Evolutionary conservation across 2,113 vertebrate species (phyloP).

Genomic region (Psammodynastes pulverulentus): DNA sequence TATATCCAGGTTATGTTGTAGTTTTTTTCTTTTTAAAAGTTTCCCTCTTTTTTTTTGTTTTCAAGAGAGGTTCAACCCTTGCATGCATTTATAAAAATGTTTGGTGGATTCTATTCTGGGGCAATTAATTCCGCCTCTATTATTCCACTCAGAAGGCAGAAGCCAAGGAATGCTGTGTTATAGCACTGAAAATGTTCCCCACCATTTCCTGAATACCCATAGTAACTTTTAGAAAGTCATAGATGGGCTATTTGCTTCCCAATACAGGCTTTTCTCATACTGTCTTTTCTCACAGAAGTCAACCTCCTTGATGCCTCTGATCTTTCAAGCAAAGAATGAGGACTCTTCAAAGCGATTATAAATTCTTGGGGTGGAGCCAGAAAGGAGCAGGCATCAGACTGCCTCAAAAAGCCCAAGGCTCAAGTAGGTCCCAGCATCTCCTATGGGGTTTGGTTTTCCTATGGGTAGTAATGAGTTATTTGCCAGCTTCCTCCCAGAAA

Average conservation of each 20-base stretch:
- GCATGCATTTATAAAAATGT: not conserved
- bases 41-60: not conserved
- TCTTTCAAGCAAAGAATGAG: not conserved
- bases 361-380: not conserved
- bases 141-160: not conserved
- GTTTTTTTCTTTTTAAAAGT: not conserved
- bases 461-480: not conserved
- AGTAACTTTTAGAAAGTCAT: not conserved
- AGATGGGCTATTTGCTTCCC: too few species aligned
- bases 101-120: not conserved
- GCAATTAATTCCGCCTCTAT: not conserved
- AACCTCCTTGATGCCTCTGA: not conserved
- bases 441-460: not conserved
- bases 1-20: not conserved
- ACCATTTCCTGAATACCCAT: too few species aligned
- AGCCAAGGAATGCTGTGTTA: not conserved
- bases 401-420: not conserved
- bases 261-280: too few species aligned
- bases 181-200: not conserved
- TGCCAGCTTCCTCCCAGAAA: slow-evolving; percentile 24
- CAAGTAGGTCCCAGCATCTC: not conserved
- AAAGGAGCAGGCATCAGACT: not conserved
- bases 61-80: not conserved
- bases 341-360: not conserved
- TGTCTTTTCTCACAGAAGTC: not conserved